Percentiles rank a stretch among this genome's conserved stretches.
phyloP scores from a whole-genome alignment of 2,888 invertebrate species.

The Lucinisca nassula region DNA sequence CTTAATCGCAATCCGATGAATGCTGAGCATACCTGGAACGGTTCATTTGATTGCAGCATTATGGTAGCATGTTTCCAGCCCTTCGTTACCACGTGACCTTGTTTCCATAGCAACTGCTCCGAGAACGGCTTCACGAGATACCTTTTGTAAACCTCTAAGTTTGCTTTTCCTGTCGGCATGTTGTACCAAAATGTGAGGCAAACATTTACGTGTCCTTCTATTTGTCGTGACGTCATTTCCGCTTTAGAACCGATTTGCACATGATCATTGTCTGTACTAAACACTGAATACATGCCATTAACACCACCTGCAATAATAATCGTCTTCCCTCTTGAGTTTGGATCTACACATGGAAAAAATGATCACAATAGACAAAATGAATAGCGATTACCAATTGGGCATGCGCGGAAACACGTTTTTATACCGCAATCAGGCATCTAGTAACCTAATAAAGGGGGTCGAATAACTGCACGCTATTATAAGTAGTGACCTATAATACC shows the following conservation, averaged over 20 bases:
- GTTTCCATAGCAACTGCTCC: slow-evolving; percentile 38
- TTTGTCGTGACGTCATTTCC: slow-evolving; percentile 26
- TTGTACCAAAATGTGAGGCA: slow-evolving; percentile 57
- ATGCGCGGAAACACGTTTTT: no score
- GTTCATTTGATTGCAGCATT: slow-evolving; percentile 15
- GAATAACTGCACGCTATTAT: no score
- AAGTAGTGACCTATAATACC: no score
- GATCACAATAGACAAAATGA: no score
- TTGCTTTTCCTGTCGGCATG: slow-evolving; percentile 43
- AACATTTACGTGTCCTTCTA: neutral
- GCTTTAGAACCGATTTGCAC: slow-evolving; percentile 36
- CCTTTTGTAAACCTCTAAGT: slow-evolving; percentile 20
- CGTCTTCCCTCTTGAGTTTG: no score
- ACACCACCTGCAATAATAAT: slow-evolving; percentile 40
- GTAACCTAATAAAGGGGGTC: no score
- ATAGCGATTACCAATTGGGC: no score
- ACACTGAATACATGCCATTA: slow-evolving; percentile 36
- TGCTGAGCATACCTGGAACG: slow-evolving; percentile 41
- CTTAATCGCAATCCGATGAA: no score
- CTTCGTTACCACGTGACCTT: neutral
- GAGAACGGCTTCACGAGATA: slow-evolving; percentile 2
- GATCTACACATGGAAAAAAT: no score
- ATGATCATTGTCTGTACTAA: slow-evolving; percentile 43
- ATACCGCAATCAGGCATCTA: no score
- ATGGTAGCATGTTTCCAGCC: slow-evolving; percentile 46